These are phyloP conservation scores for Dendroctonus ponderosae DNA, from an alignment of 1,140 invertebrate genomes.

Conservation along the genomic window DNA sequence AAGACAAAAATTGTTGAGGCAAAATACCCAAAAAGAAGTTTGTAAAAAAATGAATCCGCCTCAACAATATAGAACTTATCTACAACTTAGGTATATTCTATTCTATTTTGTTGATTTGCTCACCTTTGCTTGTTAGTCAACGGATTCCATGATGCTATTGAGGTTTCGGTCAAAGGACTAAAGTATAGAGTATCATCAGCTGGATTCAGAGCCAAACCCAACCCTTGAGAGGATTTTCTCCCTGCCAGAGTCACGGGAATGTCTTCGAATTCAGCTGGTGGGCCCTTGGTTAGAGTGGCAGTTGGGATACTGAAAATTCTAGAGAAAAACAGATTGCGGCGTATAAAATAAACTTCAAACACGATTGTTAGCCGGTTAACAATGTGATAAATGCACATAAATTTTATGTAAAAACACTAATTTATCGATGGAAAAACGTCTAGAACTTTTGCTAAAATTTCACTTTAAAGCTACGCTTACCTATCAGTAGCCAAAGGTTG, in stretches of 20 bases:
- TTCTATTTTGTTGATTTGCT: too few relatives aligned
- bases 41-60: too few relatives aligned
- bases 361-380: too few relatives aligned
- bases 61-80: too few relatives aligned
- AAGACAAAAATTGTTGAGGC: too few relatives aligned
- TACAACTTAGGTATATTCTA: too few relatives aligned
- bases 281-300: conserved; percentile 66
- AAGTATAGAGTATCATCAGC: conserved; percentile 70
- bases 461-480: conserved; percentile 20
- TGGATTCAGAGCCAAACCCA: conserved; percentile 68
- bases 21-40: too few relatives aligned
- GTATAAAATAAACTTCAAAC: too few relatives aligned
- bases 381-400: too few relatives aligned
- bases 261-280: conserved; percentile 64
- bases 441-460: too few relatives aligned
- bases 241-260: conserved; percentile 73
- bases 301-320: conserved; percentile 74
- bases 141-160: conserved; percentile 74
- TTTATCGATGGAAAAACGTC: too few relatives aligned
- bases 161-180: conserved; percentile 73
- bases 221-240: conserved; percentile 77
- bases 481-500: conserved; percentile 80
- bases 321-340: conserved; percentile 34
- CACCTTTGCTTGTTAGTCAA: conserved; percentile 62
- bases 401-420: too few relatives aligned